A percentile compares a stretch with the other conserved stretches of the same genome.
These are phyloP conservation scores for Terebella lapidaria DNA, from an alignment of 2,888 invertebrate species.

Conservation along the genomic window DNA sequence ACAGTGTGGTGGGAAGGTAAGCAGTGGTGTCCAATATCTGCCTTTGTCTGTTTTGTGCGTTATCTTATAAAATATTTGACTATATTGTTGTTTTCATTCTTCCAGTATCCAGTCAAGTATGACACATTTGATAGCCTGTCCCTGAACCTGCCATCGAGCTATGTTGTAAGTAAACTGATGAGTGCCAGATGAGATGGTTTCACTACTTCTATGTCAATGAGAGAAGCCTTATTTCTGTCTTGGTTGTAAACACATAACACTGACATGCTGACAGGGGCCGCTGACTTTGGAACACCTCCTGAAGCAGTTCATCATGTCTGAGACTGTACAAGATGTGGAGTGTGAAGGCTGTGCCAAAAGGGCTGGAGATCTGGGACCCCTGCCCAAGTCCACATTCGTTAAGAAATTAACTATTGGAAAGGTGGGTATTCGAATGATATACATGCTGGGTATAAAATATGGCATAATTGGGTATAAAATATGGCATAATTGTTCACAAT, in stretches of 20 bases:
- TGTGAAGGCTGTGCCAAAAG: slow-evolving; percentile 67
- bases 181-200: too few relatives aligned
- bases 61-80: too few relatives aligned
- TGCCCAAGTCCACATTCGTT: slow-evolving; percentile 61
- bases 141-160: slow-evolving; percentile 57
- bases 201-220: too few relatives aligned
- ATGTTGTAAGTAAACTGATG: slow-evolving; percentile 35
- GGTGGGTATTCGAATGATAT: too few relatives aligned
- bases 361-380: slow-evolving; percentile 6
- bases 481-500: too few relatives aligned
- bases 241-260: too few relatives aligned
- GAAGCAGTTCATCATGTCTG: slow-evolving; percentile 77
- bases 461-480: too few relatives aligned
- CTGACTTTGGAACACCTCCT: slow-evolving; percentile 65
- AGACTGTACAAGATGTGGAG: slow-evolving; percentile 76
- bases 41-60: too few relatives aligned
- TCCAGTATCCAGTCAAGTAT: slow-evolving; percentile 80
- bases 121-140: slow-evolving; percentile 89
- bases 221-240: too few relatives aligned
- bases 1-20: slow-evolving; percentile 66
- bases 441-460: too few relatives aligned
- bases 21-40: too few relatives aligned
- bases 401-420: slow-evolving; percentile 72
- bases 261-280: not conserved
- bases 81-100: too few relatives aligned